Percentiles rank a stretch among this genome's conserved stretches.
Evolutionary conservation across 2,888 invertebrate species (phyloP).

Genomic region (Gordius sp.): DNA sequence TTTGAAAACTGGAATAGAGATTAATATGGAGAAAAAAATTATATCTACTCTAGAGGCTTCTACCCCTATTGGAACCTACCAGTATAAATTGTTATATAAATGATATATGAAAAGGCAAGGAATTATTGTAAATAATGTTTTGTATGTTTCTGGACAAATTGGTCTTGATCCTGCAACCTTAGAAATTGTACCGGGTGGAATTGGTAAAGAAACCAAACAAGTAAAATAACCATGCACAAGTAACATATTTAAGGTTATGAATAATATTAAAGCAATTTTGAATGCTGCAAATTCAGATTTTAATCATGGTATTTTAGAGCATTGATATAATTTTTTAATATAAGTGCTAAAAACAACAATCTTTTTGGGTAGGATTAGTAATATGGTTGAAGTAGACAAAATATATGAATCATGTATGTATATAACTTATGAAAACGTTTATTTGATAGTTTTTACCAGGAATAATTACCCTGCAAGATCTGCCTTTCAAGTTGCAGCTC

Average conservation of each 20-base stretch:
- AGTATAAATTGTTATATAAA: background rate
- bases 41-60: slow-evolving; percentile 1
- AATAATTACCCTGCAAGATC: background rate
- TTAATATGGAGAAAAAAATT: too few species aligned
- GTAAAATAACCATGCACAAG: background rate
- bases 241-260: background rate
- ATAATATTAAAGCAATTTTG: slow-evolving; percentile 8
- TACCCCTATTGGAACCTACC: slow-evolving; percentile 4
- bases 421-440: background rate
- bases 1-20: too few species aligned
- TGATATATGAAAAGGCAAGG: background rate
- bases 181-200: background rate
- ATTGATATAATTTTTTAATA: background rate
- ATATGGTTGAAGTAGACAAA: background rate
- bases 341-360: slow-evolving; percentile 1
- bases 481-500: slow-evolving; percentile 9
- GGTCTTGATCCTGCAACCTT: background rate
- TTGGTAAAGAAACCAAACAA: slow-evolving; percentile 10
- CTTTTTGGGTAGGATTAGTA: background rate
- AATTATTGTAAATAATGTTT: background rate
- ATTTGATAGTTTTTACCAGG: background rate
- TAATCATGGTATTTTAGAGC: background rate
- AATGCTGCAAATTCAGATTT: background rate
- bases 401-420: slow-evolving; percentile 9
- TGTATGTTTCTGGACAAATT: slow-evolving; percentile 7